phyloP scores from a whole-genome alignment of 2,113 vertebrate species.

The Loxodonta africana region DNA sequence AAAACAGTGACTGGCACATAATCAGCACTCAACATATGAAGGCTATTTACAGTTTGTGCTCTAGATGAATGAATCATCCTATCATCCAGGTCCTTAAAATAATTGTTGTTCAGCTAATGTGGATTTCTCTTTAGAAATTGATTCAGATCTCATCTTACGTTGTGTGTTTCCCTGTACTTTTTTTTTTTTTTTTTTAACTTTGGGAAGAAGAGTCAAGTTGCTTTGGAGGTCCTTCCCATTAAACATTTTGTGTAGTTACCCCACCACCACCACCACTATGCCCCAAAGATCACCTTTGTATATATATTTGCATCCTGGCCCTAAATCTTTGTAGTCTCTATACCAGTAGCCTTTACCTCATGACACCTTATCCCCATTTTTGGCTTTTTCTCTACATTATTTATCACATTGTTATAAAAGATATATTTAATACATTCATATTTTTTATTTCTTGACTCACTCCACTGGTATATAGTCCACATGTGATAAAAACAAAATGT shows the following conservation, averaged over 20 bases:
- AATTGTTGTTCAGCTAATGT: not conserved
- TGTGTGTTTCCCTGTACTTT: not conserved
- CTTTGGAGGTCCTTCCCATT: not conserved
- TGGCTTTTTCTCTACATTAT: not conserved
- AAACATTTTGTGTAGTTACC: not conserved
- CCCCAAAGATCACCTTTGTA: not conserved
- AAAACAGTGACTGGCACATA: not conserved
- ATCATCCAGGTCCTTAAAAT: not conserved
- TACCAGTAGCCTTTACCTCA: not conserved
- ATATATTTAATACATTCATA: not conserved
- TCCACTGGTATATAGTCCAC: not conserved
- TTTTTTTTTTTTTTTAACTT: not conserved
- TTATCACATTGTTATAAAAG: not conserved
- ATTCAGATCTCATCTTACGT: not conserved
- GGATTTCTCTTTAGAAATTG: not conserved
- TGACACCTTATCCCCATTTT: not conserved
- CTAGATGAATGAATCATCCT: not conserved
- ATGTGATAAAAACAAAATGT: not conserved
- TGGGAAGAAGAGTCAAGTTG: not conserved
- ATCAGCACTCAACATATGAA: not conserved
- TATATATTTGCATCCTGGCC: no score
- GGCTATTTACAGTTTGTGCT: not conserved
- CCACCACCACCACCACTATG: not conserved
- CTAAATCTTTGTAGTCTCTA: not conserved
- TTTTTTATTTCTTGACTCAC: not conserved